These are phyloP conservation scores for Volucella bombylans DNA, from an alignment of 2,888 invertebrate species.

Conservation along the genomic window DNA sequence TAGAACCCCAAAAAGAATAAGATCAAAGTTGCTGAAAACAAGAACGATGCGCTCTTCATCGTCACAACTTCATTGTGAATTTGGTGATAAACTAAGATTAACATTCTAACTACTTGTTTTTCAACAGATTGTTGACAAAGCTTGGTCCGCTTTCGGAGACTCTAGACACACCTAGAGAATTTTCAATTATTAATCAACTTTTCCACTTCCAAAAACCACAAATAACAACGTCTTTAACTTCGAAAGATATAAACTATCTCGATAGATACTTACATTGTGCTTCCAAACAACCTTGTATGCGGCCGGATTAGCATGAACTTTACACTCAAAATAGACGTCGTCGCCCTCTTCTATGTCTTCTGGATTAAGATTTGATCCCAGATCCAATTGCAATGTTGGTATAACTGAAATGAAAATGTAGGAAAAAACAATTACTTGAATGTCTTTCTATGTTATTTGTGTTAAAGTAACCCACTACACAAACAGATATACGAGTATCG, in stretches of 20 bases:
- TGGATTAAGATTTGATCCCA: constrained; percentile 90
- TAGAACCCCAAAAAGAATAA: too few relatives aligned
- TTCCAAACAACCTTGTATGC: constrained; percentile 92
- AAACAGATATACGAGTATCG: background rate
- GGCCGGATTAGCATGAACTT: constrained; percentile 89
- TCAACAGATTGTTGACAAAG: too few relatives aligned
- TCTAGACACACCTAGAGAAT: too few relatives aligned
- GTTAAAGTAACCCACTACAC: background rate
- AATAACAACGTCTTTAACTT: too few relatives aligned
- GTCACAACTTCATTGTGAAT: too few relatives aligned
- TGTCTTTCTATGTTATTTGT: constrained; percentile 21
- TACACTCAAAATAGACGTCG: constrained; percentile 91
- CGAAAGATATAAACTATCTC: background rate
- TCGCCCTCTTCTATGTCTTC: constrained; percentile 91
- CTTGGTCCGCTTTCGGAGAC: too few relatives aligned
- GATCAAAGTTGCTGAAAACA: too few relatives aligned
- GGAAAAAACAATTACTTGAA: constrained; percentile 62
- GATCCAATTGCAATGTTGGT: constrained; percentile 87
- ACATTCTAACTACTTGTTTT: too few relatives aligned
- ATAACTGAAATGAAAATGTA: constrained; percentile 84
- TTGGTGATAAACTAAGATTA: too few relatives aligned
- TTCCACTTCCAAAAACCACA: too few relatives aligned
- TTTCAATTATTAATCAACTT: too few relatives aligned
- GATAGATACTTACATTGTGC: constrained; percentile 87
- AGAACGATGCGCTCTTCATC: too few relatives aligned